phyloP scores from a whole-genome alignment of 2,113 vertebrate genomes.

The Cnemophilus loriae region DNA sequence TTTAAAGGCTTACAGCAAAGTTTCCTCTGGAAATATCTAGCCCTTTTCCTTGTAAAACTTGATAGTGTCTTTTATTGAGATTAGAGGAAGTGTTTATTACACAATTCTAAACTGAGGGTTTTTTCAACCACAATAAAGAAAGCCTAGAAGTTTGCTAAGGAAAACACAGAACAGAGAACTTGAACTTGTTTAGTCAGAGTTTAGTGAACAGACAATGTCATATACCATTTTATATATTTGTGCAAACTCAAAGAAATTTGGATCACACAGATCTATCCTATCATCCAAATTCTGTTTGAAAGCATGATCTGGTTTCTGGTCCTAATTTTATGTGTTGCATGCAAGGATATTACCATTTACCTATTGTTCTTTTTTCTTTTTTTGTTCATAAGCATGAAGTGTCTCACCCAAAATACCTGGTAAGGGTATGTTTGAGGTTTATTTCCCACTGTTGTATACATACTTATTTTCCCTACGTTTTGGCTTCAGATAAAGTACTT shows the following conservation, averaged over 20 bases:
- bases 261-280: neutral
- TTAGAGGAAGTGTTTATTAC: neutral
- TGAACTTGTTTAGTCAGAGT: neutral
- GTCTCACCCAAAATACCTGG: neutral
- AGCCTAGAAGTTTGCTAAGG: neutral
- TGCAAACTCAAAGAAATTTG: neutral
- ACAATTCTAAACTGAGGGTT: neutral
- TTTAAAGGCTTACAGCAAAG: neutral
- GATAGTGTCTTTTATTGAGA: neutral
- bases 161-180: neutral
- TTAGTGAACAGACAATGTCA: neutral
- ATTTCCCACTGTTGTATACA: neutral
- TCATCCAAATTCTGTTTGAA: neutral
- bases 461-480: neutral
- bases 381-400: neutral
- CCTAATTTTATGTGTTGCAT: neutral
- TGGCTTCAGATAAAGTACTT: neutral
- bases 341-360: neutral
- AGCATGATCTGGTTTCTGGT: neutral
- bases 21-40: neutral
- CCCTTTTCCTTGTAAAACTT: neutral
- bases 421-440: neutral
- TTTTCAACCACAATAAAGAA: neutral
- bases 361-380: neutral
- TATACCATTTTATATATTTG: neutral